These are phyloP conservation scores for Linnaemya vulpina DNA, from an alignment of 2,888 invertebrate species.

Conservation along the genomic window DNA sequence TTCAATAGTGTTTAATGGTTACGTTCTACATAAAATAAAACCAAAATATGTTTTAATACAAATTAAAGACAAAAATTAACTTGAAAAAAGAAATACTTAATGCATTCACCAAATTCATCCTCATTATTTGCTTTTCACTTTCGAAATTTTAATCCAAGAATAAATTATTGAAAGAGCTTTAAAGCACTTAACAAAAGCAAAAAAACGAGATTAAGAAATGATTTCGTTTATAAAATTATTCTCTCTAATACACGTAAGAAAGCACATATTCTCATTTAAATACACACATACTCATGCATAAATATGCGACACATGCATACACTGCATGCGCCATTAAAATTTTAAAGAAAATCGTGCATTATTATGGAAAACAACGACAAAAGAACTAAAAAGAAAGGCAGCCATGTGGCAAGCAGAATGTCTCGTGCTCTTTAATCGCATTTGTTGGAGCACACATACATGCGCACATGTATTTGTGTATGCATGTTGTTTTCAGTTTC, in stretches of 20 bases:
- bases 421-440: slow-evolving; percentile 49
- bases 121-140: too few relatives aligned
- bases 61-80: too few relatives aligned
- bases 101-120: too few relatives aligned
- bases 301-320: background rate
- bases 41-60: too few relatives aligned
- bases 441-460: slow-evolving; percentile 31
- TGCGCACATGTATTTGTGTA: background rate
- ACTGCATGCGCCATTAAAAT: slow-evolving; percentile 6
- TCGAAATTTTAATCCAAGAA: too few relatives aligned
- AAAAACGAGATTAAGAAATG: background rate
- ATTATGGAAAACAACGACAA: slow-evolving; percentile 21
- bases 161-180: too few relatives aligned
- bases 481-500: background rate
- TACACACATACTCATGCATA: background rate
- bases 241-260: background rate
- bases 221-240: background rate
- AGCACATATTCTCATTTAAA: background rate
- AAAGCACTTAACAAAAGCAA: background rate
- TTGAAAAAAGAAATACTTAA: too few relatives aligned
- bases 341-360: slow-evolving; percentile 2
- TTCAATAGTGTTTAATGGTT: too few relatives aligned
- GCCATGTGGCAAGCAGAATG: slow-evolving; percentile 28
- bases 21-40: too few relatives aligned
- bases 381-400: slow-evolving; percentile 19